A percentile compares a stretch with the other conserved stretches of the same genome.
These are phyloP conservation scores for Taurulus bubalis DNA, from an alignment of 2,113 vertebrate species.

Conservation along the genomic window DNA sequence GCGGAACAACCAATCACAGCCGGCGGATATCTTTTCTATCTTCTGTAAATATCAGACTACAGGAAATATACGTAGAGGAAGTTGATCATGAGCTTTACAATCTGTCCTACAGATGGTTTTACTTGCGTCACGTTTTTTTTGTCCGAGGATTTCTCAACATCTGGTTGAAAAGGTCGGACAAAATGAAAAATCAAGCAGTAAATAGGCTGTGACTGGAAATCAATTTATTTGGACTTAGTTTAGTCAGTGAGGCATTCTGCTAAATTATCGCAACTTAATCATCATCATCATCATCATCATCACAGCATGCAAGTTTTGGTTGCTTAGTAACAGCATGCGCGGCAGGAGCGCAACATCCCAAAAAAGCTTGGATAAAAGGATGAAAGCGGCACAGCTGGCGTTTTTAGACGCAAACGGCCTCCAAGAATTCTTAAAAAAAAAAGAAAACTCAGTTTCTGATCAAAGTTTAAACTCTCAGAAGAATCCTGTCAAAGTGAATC, in stretches of 20 bases:
- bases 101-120: neutral
- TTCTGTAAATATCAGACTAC: too few relatives aligned
- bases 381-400: neutral
- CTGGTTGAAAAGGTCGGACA: neutral
- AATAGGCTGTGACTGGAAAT: neutral
- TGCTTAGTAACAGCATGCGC: neutral
- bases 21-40: too few relatives aligned
- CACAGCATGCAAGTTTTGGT: neutral
- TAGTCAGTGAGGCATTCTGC: neutral
- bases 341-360: neutral
- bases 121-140: neutral
- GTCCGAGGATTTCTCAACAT: neutral
- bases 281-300: neutral
- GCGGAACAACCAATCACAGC: too few relatives aligned
- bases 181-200: neutral
- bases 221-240: neutral
- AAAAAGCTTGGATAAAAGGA: neutral
- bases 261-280: neutral
- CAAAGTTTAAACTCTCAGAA: conserved; percentile 4
- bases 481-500: neutral
- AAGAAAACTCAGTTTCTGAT: neutral
- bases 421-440: neutral
- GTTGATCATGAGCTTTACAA: neutral
- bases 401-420: neutral
- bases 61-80: too few relatives aligned